Conservation (phyloP, 2,888 invertebrate species). For the Axea sp. region DNA sequence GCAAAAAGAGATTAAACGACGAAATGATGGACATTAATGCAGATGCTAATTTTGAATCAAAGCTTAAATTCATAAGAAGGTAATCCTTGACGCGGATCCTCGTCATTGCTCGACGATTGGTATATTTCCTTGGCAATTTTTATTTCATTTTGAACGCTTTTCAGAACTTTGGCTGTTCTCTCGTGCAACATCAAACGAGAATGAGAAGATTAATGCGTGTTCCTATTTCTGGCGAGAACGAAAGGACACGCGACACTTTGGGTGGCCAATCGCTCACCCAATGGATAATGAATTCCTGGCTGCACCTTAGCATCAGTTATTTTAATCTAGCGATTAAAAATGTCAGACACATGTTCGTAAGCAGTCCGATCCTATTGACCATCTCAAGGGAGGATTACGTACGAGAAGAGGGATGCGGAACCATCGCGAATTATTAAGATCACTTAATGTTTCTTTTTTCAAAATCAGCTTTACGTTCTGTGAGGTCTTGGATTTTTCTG, state of each 20-base stretch:
- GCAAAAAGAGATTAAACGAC: conserved; percentile 42
- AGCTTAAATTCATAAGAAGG: conserved; percentile 44
- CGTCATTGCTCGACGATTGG: conserved; percentile 37
- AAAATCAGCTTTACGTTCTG: conserved; percentile 25
- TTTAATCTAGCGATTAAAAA: conserved; percentile 78
- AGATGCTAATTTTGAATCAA: conserved; percentile 53
- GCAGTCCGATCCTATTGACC: conserved; percentile 64
- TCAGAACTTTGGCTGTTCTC: conserved; percentile 3
- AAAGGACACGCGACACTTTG: conserved; percentile 73
- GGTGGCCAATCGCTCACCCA: conserved; percentile 72
- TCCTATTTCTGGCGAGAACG: conserved; percentile 52
- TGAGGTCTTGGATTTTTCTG: conserved; percentile 43
- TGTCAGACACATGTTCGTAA: conserved; percentile 77
- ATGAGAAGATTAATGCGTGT: conserved; percentile 44
- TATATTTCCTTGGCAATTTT: conserved; percentile 19
- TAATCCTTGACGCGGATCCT: conserved; percentile 56
- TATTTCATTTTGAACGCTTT: conserved; percentile 30
- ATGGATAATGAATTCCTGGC: conserved; percentile 72
- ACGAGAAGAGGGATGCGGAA: conserved; percentile 61
- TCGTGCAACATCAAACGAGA: conserved; percentile 18
- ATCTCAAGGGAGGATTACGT: conserved; percentile 68
- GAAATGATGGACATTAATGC: conserved; percentile 61
- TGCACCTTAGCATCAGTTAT: conserved; percentile 76
- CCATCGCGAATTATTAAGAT: conserved; percentile 60
- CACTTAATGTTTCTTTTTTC: conserved; percentile 42